Evolutionary conservation across 2,797 vertebrate species (phyloP).

Genomic region (Chlorospingus semifuscus): DNA sequence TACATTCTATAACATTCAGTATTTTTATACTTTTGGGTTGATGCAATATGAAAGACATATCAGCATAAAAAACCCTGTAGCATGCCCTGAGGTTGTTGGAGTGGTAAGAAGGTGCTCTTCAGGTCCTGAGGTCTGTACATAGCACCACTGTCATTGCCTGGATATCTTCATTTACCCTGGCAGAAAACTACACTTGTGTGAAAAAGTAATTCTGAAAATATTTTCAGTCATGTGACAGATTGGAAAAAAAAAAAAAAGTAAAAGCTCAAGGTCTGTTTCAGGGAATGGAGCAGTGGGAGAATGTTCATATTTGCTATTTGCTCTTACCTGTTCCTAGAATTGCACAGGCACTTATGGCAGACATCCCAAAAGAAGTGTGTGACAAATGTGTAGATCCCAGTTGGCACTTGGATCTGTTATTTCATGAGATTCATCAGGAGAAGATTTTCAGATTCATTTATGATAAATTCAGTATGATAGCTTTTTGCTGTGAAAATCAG

Average conservation of each 20-base stretch:
- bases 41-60: constrained; percentile 20
- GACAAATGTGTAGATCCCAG: background rate
- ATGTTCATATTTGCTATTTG: background rate
- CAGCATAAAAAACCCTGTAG: fast-evolving
- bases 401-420: background rate
- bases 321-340: background rate
- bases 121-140: background rate
- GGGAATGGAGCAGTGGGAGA: background rate
- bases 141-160: background rate
- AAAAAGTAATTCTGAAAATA: background rate
- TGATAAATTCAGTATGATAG: background rate
- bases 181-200: background rate
- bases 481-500: background rate
- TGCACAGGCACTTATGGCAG: background rate
- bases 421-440: background rate
- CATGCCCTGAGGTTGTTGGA: background rate
- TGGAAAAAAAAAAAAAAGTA: background rate
- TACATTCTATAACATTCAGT: background rate
- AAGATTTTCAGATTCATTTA: background rate
- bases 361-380: background rate
- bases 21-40: constrained; percentile 39
- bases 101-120: background rate
- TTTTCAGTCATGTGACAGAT: background rate
- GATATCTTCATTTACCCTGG: background rate
- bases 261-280: background rate